Evolutionary conservation across 2,888 invertebrate genomes (phyloP), one percentile per base, ranked within the genome.

Genomic region (Rotaria sp.): DNA sequence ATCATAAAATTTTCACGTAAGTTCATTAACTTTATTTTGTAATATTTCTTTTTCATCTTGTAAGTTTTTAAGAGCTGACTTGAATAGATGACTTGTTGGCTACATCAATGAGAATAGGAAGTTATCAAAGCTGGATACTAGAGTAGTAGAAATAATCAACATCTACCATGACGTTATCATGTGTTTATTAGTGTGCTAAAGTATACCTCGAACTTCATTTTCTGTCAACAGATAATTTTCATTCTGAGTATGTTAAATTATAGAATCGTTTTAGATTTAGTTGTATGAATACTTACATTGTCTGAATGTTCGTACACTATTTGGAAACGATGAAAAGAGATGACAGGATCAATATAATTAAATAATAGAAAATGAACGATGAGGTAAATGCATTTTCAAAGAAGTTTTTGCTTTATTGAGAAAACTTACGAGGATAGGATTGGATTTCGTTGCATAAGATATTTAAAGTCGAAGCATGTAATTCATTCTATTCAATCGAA

Each of bases 1-100:
- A 74, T 74, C 74, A 21, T 21, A 21, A 2, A 74, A 21, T 74
- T 74, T 38, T 18, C 74, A 38, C 38, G 74, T 35, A 18, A 74
- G 35, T 21, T 74, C 74, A 74, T 74, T 38, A 38, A 74, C 15
- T 74, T 74, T 74, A 5, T 18, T 21, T 74, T 74, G 74, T 74
- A 74, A 74, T 74, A 10, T 7, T 74, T 74, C 74, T 38, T 74
- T 74, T 74, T 74, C 74, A 74, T 74, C 74, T 74, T 74, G 74
- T 38, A 74, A 18, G 38, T 13, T 74, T 74, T 74, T 74, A 7
- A 74, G 26, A 74, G 74, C 74, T 38, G 30, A 15, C 38, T 74
- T 74, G 18, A 74, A 74, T 74, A 74, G 18, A 21, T 74, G 74
- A 74, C 35, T 13, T 2, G 74, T 74, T 21, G 35, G 5, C 74